phyloP scores from a whole-genome alignment of 2,888 invertebrate species.

The Caenorhabditis wallacei region DNA sequence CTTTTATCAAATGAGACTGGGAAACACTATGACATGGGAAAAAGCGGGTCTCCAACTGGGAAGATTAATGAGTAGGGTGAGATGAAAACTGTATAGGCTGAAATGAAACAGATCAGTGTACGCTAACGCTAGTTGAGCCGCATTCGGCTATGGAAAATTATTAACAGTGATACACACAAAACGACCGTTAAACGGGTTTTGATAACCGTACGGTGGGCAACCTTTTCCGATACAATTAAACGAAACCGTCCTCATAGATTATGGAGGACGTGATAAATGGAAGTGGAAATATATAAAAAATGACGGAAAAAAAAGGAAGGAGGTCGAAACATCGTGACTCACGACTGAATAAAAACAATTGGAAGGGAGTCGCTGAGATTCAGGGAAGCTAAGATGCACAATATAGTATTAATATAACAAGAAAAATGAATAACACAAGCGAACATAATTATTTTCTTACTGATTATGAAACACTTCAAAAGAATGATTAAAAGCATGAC shows the following conservation, averaged over 20 bases:
- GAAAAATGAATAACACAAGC: constrained; percentile 3
- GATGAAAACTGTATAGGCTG: background rate
- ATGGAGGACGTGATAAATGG: constrained; percentile 37
- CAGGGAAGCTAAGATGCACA: constrained; percentile 40
- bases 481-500: constrained; percentile 40
- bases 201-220: constrained; percentile 32
- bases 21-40: background rate
- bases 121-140: background rate
- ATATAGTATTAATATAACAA: constrained; percentile 15
- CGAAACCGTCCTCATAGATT: constrained; percentile 33
- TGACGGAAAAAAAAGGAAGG: constrained; percentile 9
- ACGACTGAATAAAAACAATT: constrained; percentile 21
- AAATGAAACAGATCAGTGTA: background rate
- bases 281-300: constrained; percentile 5
- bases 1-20: constrained; percentile 22
- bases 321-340: constrained; percentile 40
- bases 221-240: constrained; percentile 11
- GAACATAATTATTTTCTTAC: constrained; percentile 1
- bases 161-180: background rate
- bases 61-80: background rate
- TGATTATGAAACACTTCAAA: background rate
- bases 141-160: background rate
- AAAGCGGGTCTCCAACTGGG: background rate
- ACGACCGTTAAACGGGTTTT: background rate
- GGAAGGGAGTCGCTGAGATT: constrained; percentile 36